These are phyloP conservation scores for Dasyprocta punctata DNA, from an alignment of 2,113 vertebrate genomes.

Conservation along the genomic window DNA sequence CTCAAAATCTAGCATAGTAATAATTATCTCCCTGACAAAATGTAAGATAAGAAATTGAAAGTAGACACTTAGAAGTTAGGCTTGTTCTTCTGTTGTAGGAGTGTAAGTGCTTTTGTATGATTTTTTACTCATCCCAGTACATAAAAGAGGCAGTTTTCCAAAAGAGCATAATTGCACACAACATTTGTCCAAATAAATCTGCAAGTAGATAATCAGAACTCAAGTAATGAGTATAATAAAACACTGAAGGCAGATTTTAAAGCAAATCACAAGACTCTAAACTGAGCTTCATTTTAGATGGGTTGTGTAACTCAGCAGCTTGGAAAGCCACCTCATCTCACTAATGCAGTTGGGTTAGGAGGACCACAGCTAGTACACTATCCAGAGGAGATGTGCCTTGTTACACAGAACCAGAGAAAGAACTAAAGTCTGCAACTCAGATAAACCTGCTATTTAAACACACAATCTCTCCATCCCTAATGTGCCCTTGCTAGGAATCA, in stretches of 20 bases:
- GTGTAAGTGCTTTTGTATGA: constrained; percentile 77
- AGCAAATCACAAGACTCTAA: constrained; percentile 78
- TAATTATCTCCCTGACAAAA: constrained; percentile 62
- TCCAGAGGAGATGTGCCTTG: background rate
- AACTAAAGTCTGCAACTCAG: background rate
- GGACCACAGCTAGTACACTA: background rate
- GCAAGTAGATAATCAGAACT: constrained; percentile 84
- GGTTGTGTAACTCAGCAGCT: constrained; percentile 51
- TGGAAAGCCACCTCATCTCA: background rate
- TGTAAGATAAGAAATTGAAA: constrained; percentile 73
- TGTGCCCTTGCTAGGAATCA: background rate
- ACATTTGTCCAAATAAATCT: constrained; percentile 84
- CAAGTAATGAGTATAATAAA: constrained; percentile 85
- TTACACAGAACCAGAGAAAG: background rate
- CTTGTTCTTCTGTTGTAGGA: constrained; percentile 65
- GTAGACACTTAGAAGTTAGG: constrained; percentile 75
- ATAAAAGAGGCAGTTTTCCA: constrained; percentile 84
- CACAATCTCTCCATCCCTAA: background rate
- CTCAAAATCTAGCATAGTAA: constrained; percentile 45
- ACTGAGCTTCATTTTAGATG: constrained; percentile 55
- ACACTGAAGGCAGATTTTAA: constrained; percentile 76
- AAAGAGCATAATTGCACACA: constrained; percentile 85
- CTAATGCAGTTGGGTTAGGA: background rate
- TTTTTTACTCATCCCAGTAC: constrained; percentile 81
- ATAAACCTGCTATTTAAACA: background rate